phyloP scores from a whole-genome alignment of 1,140 invertebrate species.

The Bombus waltoni region DNA sequence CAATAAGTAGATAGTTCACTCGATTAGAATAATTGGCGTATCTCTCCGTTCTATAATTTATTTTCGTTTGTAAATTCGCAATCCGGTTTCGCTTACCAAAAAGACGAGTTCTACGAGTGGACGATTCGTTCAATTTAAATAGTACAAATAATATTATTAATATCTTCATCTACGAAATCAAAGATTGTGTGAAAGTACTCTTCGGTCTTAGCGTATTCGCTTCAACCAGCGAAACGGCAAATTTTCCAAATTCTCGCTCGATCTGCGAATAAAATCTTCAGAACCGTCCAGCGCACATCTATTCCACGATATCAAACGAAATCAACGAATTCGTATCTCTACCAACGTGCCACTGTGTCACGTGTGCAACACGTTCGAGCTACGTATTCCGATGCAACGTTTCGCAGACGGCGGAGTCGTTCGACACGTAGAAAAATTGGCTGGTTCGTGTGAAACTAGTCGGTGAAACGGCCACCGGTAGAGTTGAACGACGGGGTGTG shows the following conservation, averaged over 20 bases:
- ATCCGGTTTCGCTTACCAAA: too few relatives aligned
- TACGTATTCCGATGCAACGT: slow-evolving; percentile 33
- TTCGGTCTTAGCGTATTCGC: not conserved
- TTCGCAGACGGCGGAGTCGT: slow-evolving; percentile 33
- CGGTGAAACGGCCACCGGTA: not conserved
- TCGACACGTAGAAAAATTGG: slow-evolving; percentile 44
- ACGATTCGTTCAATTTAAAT: too few relatives aligned
- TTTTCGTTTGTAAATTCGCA: too few relatives aligned
- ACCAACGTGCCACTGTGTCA: slow-evolving; percentile 29
- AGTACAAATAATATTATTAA: too few relatives aligned
- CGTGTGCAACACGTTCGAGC: slow-evolving; percentile 27
- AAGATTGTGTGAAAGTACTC: not conserved
- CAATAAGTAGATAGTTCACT: too few relatives aligned
- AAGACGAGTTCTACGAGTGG: too few relatives aligned
- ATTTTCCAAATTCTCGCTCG: not conserved
- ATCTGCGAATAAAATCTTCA: not conserved
- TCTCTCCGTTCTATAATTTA: too few relatives aligned
- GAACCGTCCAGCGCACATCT: not conserved
- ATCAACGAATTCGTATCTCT: not conserved
- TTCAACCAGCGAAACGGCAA: not conserved
- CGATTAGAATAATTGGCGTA: too few relatives aligned
- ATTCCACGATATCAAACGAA: not conserved
- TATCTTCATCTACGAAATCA: not conserved
- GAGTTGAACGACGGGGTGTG: slow-evolving; percentile 25
- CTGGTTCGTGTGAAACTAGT: slow-evolving; percentile 32